Conservation (phyloP, 1,140 invertebrate genomes). For the Camponotus pennsylvanicus region DNA sequence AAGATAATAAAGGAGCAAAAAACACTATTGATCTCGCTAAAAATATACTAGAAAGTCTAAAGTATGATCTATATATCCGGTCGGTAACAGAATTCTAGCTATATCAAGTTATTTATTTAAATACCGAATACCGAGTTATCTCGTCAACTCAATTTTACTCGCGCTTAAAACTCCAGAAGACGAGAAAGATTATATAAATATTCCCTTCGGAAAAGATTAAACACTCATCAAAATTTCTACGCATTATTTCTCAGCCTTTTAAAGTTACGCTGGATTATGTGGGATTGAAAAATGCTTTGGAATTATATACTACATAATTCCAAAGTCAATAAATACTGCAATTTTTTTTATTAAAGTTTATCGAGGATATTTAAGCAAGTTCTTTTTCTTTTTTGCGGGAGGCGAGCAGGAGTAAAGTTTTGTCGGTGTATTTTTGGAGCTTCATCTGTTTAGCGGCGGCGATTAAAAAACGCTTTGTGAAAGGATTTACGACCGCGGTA, state of each 20-base stretch:
- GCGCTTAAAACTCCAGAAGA: background rate
- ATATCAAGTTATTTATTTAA: slow-evolving; percentile 41
- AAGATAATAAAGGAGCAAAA: slow-evolving; percentile 7
- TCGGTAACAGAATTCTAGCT: background rate
- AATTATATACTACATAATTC: background rate
- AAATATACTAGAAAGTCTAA: slow-evolving; percentile 19
- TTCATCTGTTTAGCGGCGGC: slow-evolving; percentile 27
- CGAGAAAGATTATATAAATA: background rate
- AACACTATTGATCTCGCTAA: background rate
- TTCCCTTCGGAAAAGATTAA: background rate
- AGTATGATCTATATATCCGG: background rate
- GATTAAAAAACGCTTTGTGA: slow-evolving; percentile 65
- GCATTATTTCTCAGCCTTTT: background rate
- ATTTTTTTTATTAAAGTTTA: background rate
- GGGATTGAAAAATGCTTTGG: background rate
- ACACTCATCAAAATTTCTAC: background rate
- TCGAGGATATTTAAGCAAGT: background rate
- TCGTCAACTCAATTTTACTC: slow-evolving; percentile 19
- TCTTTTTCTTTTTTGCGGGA: background rate
- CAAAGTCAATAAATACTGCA: background rate
- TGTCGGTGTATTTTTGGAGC: slow-evolving; percentile 8
- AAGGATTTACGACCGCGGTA: slow-evolving; percentile 55
- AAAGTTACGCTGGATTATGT: background rate
- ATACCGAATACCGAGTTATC: slow-evolving; percentile 6
- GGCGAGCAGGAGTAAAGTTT: background rate